Evolutionary conservation across 1,140 invertebrate genomes (phyloP).

Genomic region (Choristoneura fumiferana): DNA sequence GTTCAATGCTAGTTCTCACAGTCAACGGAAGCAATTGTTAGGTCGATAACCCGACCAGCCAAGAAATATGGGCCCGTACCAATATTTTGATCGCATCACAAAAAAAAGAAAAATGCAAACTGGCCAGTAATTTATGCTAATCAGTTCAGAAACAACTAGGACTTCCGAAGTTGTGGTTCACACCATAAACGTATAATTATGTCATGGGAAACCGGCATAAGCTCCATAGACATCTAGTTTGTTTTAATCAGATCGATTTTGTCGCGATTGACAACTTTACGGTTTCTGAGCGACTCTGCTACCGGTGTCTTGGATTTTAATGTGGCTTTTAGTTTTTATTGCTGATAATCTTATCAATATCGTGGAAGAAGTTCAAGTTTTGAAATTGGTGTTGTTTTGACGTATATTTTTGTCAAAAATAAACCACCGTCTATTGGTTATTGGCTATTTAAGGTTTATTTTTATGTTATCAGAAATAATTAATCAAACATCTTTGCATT

Average conservation of each 20-base stretch:
- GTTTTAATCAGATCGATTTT: constrained; percentile 1
- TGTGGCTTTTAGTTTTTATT: constrained; percentile 5
- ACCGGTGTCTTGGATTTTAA: constrained; percentile 4
- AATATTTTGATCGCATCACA: constrained; percentile 11
- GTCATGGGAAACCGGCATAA: constrained; percentile 10
- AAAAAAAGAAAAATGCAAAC: constrained; percentile 21
- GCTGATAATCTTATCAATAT: not conserved
- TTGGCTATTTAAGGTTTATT: no score
- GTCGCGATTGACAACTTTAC: constrained; percentile 8
- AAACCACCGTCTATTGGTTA: no score
- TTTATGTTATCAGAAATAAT: no score
- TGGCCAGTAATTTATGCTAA: constrained; percentile 43
- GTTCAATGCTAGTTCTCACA: constrained; percentile 11
- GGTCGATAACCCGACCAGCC: not conserved
- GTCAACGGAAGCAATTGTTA: constrained; percentile 7
- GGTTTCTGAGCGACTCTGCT: not conserved
- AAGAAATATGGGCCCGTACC: constrained; percentile 6
- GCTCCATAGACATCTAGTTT: not conserved
- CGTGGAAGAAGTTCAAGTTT: no score
- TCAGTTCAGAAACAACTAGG: constrained; percentile 39
- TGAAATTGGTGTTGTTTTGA: no score
- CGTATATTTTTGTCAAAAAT: no score
- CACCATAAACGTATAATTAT: constrained; percentile 16
- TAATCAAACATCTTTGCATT: no score
- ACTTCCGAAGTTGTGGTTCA: constrained; percentile 37